Evolutionary conservation across 2,797 vertebrate genomes (phyloP), one percentile per base, ranked within the genome.

Genomic region (Microctenopoma steveboyesi): DNA sequence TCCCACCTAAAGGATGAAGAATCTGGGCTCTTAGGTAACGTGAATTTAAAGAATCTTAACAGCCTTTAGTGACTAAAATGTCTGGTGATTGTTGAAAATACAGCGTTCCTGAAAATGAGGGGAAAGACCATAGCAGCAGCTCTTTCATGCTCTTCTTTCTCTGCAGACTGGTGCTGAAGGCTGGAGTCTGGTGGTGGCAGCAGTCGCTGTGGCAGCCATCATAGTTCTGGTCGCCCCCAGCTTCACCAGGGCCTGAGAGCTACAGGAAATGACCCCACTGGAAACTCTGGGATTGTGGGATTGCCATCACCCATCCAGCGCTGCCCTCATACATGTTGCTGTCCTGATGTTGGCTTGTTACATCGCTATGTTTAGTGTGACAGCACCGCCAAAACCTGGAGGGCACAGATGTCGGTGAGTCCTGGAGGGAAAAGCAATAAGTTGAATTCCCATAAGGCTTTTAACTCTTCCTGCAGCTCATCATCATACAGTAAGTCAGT

Each of bases 151-250:
- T 33, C 51, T 27, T 79, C 15, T 59, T 54, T 69, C 42, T 53
- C 72, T 65, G 75, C 86, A 86, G 73, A 74, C 39, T 2, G 81
- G 87, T 51, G 0, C 64, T 37, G 88, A 85, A 64, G 87, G 91
- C 76, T 95, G 94, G 94, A 94, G 90, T 74, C 79, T 94, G 78
- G 89, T 82, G 42, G 88, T 93, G 76, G 86, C 88, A 50, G 89
- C 86, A 66, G 90, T 95, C 50, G 91, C 94, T 4, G 50, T 94
- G 81, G 93, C 89, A 64, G 92, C 92, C 43, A 82, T 93, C 18
- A 82, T 89, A 35, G 84, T 92, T 84, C 84, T 95, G 84, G 90
- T 95, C 10, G 72, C 93, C 48, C 91, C 93, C 63, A 87, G 89
- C 82, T 89, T 92, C 72, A 89, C 81, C 72, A 82, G 91, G 79